A percentile compares a stretch with the other conserved stretches of the same genome.
Evolutionary conservation across 2,113 vertebrate species (phyloP).

Genomic region (Peromyscus californicus): DNA sequence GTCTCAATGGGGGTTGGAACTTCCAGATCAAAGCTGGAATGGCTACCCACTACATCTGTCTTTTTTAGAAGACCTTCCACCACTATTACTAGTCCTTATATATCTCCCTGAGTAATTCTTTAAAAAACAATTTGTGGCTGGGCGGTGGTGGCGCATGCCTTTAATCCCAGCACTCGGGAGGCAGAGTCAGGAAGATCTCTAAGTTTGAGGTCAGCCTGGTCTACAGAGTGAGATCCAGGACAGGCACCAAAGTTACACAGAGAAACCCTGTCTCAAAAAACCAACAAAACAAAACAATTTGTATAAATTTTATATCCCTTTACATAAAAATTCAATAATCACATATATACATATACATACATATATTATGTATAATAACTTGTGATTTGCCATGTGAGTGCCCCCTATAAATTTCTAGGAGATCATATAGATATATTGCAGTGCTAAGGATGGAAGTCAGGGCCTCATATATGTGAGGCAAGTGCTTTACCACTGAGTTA

Average conservation of each 20-base stretch:
- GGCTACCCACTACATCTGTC: no score
- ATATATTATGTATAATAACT: neutral
- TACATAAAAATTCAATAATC: conserved; percentile 3
- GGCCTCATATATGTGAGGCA: neutral
- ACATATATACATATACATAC: neutral
- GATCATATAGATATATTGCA: neutral
- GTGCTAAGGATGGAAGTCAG: neutral
- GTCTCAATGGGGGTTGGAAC: no score
- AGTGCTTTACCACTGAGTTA: neutral
- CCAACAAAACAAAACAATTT: neutral
- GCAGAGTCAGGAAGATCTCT: no score
- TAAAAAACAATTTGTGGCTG: neutral
- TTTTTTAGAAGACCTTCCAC: neutral
- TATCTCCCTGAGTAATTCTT: neutral
- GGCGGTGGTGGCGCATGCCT: no score
- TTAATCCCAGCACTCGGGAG: no score
- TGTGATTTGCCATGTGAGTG: no score
- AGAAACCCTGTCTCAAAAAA: no score
- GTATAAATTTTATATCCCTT: neutral
- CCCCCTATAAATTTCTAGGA: no score
- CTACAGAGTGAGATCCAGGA: no score
- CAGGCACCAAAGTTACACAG: no score
- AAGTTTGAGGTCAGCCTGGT: no score
- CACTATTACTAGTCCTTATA: neutral
- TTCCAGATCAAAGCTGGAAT: no score